Base-by-base conservation (phyloP, 2,797 vertebrate species). In the Rhodeus uyekii region DNA sequence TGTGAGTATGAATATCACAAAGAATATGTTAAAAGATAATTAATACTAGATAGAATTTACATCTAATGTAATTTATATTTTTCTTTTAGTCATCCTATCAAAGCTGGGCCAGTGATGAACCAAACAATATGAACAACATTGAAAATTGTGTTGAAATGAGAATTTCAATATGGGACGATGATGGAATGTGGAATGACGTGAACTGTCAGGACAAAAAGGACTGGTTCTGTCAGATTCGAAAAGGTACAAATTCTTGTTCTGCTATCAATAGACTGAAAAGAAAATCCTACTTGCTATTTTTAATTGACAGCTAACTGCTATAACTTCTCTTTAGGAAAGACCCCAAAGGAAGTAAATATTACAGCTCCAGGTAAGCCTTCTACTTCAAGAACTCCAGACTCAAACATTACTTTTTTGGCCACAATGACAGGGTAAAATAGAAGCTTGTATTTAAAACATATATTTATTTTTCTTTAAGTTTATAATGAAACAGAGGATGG, bases 211-310 rank as follows among this genome's bases (percentile, higher is more conserved):
- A 87, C 53, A 92, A 92, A 44, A 95, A 93, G 38, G 91, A 95
- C 85, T 99, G 97, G 97, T 85, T 97, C 68, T 99, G 98, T 90
- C 94, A 99, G 87, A 96, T 99, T 81, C 93, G 67, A 29, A 95
- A 94, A 96, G 98, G 98, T 98, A 96, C 12, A 50, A 14, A 46
- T 14, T n/a, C 24, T 1, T 22, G 38, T 46, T 71, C 2, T 38
- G 24, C 3, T 36, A 58, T 69, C 4, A 42, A 3, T 68, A 19
- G n/a, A 46, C 13, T 50, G 5, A 12, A 67, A 60, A 13, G 7
- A 42, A 13, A 69, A 60, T n/a, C 36, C 1, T 6, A 16, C 50
- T 36, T 8, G 13, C 4, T 2, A 9, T 8, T 32, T 77, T 38
- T 24, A 10, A 27, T n/a, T 32, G 24, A 46, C 36, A 8, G 16